Percentiles rank a stretch among this genome's conserved stretches.
phyloP scores from a whole-genome alignment of 2,888 invertebrate genomes.

The Meiosimyza decipiens region DNA sequence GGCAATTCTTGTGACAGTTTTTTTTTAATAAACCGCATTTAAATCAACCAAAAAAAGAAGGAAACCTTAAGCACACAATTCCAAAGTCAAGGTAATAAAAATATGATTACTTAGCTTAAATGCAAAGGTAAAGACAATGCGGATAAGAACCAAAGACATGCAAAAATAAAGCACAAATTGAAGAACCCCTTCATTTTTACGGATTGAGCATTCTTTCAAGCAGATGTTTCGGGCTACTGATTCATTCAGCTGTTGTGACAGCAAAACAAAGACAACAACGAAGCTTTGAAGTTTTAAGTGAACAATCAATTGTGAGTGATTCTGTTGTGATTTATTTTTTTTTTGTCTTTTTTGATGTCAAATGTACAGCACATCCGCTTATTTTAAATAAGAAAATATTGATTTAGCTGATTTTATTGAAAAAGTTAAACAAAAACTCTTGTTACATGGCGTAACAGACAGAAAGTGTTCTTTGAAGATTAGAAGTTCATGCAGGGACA shows the following conservation, averaged over 20 bases:
- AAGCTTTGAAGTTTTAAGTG: constrained; percentile 48
- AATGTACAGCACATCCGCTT: constrained; percentile 23
- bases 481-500: no score
- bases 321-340: not conserved
- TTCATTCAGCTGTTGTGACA: constrained; percentile 4
- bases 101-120: constrained; percentile 61
- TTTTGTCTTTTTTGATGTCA: not conserved
- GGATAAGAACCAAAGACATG: not conserved
- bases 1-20: not conserved
- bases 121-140: constrained; percentile 51
- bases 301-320: constrained; percentile 49
- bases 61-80: not conserved
- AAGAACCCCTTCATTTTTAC: not conserved
- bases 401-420: not conserved
- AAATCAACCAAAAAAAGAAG: not conserved
- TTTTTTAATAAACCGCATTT: constrained; percentile 5
- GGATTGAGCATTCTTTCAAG: constrained; percentile 20
- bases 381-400: not conserved
- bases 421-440: no score
- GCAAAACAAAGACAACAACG: not conserved
- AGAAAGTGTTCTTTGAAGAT: no score
- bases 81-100: constrained; percentile 51
- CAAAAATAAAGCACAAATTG: not conserved
- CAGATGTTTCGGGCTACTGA: constrained; percentile 33
- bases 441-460: no score